Evolutionary conservation across 2,888 invertebrate species (phyloP).

Genomic region (Tuberolachnus salignus): DNA sequence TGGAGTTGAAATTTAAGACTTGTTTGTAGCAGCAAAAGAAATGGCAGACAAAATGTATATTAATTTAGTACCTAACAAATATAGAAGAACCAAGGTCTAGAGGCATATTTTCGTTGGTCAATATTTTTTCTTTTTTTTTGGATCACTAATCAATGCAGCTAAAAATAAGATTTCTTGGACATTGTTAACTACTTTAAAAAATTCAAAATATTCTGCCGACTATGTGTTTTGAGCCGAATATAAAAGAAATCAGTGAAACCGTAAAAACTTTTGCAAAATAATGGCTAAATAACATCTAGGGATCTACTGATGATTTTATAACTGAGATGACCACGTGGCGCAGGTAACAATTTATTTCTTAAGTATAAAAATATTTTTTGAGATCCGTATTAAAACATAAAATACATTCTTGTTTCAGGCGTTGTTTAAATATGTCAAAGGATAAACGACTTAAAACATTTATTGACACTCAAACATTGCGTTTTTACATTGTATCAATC

Average conservation of each 20-base stretch:
- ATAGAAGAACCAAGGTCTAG: neutral
- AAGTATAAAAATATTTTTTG: no score
- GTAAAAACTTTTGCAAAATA: neutral
- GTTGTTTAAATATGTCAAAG: no score
- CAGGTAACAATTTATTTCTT: no score
- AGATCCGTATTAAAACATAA: no score
- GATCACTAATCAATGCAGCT: no score
- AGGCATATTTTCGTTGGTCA: conserved; percentile 10
- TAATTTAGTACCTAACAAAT: neutral
- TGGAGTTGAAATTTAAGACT: neutral
- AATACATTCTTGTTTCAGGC: no score
- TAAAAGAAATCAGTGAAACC: conserved; percentile 7
- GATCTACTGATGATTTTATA: conserved; percentile 24
- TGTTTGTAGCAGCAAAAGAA: neutral
- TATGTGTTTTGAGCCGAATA: conserved; percentile 12
- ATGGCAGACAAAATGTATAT: no score
- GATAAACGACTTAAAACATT: neutral
- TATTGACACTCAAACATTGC: neutral
- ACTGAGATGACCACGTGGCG: no score
- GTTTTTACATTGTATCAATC: neutral
- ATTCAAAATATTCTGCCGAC: no score
- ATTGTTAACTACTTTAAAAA: no score
- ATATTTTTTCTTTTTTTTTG: no score
- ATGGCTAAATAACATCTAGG: conserved; percentile 21
- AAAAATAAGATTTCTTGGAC: no score